Percentiles rank a stretch among this genome's conserved stretches.
Conservation (phyloP, 2,113 vertebrate species). For the Cephalopholis sonnerati region DNA sequence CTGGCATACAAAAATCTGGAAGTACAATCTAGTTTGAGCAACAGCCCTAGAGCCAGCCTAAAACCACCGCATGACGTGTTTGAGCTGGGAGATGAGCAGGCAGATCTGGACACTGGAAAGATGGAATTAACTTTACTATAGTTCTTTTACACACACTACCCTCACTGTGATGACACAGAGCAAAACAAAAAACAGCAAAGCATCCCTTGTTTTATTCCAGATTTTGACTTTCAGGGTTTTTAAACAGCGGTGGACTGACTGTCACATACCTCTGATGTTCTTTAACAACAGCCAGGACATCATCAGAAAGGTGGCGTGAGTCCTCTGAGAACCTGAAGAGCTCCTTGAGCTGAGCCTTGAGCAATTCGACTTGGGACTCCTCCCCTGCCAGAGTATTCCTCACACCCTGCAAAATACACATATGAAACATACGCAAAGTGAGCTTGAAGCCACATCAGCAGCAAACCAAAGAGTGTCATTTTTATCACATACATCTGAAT, state of each 20-base stretch:
- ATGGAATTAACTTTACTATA: no score
- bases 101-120: no score
- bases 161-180: no score
- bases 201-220: no score
- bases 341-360: slow-evolving; percentile 91
- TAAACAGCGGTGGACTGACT: background rate
- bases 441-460: background rate
- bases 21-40: no score
- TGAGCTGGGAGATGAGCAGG: no score
- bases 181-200: no score
- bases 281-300: slow-evolving; percentile 88
- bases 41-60: no score
- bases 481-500: background rate
- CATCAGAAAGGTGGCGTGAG: slow-evolving; percentile 83
- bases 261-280: slow-evolving; percentile 90
- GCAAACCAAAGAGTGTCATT: background rate
- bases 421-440: background rate
- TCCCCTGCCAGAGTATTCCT: slow-evolving; percentile 84
- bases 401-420: slow-evolving; percentile 81
- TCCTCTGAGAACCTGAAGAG: slow-evolving; percentile 88
- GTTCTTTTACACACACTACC: no score
- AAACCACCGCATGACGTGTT: no score
- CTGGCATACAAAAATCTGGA: no score
- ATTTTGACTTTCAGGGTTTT: background rate
- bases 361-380: slow-evolving; percentile 86